Base-by-base conservation (phyloP, 2,113 vertebrate species). In the Barbus barbus region DNA sequence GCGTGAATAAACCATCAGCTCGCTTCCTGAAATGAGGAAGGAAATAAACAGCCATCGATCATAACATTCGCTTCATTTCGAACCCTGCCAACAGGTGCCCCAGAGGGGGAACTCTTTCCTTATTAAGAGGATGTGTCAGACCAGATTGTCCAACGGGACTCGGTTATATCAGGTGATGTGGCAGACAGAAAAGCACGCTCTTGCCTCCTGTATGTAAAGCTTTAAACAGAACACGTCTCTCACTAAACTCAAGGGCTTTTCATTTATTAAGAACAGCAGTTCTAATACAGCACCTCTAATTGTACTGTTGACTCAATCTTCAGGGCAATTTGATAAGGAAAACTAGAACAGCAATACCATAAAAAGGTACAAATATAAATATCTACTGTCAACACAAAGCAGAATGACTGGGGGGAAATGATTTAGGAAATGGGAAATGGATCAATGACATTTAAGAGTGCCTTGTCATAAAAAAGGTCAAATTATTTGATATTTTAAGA, bases 61-160 rank as follows among this genome's bases (percentile, higher is more conserved):
- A 76, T 65, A 58, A 48, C 65, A 48, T 38, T 26, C 9, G 36
- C 33, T 28, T 84, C 48, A 58, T 78, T 71, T 78, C 61, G 1
- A 67, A 56, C 28, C 14, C 69, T 69, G 58, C 71, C 71, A 48
- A 81, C 74, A 72, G 83, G 41, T 41, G 36, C 20, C 61, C 46
- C 58, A 14, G 74, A 41, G 60, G 77, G 76, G 76, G 33, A 84
- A 77, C 56, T 78, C 58, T 51, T 67, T 53, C 63, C 26, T 74
- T 84, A 78, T 85, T 84, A 41, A 53, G 26, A 81, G 83, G 46
- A 76, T 61, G 53, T 82, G 60, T 84, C 84, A 78, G 58, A 74
- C 53, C 79, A 56, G 61, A 48, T 75, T 14, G 13, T 63, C 74
- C 41, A 56, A 12, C 3, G 18, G 58, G 48, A 58, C 31, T 12